Evolutionary conservation across 2,888 invertebrate genomes (phyloP).

Genomic region (Toxonevra muliebris): DNA sequence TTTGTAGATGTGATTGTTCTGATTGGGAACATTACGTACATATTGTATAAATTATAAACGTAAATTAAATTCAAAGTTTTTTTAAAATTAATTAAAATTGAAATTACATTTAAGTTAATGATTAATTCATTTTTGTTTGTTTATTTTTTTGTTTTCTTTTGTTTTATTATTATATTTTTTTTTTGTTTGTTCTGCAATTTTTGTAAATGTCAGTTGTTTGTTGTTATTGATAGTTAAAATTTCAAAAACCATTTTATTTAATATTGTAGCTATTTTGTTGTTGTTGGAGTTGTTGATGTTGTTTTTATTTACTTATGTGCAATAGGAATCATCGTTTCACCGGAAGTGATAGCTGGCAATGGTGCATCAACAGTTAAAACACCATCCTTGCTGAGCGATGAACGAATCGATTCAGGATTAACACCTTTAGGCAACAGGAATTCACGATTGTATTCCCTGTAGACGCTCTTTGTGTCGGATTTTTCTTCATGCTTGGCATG

Average conservation of each 20-base stretch:
- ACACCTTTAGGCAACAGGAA: conserved; percentile 97
- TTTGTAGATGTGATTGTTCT: not conserved
- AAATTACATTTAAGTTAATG: conserved; percentile 4
- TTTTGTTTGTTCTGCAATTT: not conserved
- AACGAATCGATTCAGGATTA: conserved; percentile 95
- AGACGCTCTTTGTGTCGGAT: conserved; percentile 94
- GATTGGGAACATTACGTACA: not conserved
- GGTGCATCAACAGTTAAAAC: conserved; percentile 97
- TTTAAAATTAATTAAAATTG: conserved; percentile 18
- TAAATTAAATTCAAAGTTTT: conserved; percentile 18
- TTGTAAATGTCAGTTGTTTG: conserved; percentile 2
- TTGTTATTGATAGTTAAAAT: conserved; percentile 9
- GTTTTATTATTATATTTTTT: not conserved
- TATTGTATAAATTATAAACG: not conserved
- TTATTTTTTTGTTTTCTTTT: not conserved
- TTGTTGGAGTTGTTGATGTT: conserved; percentile 15
- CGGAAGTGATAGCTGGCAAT: conserved; percentile 76
- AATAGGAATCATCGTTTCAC: conserved; percentile 66
- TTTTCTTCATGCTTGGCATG: conserved; percentile 99
- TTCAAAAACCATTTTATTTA: not conserved
- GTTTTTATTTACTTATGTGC: conserved; percentile 58
- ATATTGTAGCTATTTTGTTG: conserved; percentile 21
- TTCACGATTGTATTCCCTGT: conserved; percentile 97
- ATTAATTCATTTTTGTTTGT: conserved; percentile 14
- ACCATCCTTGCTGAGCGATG: conserved; percentile 95